These are phyloP conservation scores for Smutsia gigantea DNA, from an alignment of 2,797 vertebrate species.

Conservation along the genomic window DNA sequence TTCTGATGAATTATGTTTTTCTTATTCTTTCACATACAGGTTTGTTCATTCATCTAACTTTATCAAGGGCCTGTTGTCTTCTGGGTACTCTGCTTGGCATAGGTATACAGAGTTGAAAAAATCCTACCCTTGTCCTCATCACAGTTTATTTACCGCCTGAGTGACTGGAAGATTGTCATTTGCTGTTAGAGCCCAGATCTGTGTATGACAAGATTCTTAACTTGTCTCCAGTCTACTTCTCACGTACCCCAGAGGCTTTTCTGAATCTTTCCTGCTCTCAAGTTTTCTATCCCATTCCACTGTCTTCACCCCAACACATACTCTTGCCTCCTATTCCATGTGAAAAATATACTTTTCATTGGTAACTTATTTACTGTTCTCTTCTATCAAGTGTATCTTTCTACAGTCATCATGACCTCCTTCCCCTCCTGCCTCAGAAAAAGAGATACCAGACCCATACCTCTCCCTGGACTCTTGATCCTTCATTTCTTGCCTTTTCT, in stretches of 20 bases:
- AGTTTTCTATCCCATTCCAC: background rate
- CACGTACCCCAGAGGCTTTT: background rate
- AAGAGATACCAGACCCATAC: background rate
- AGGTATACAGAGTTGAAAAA: background rate
- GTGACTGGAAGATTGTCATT: conserved; percentile 12
- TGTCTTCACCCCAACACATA: background rate
- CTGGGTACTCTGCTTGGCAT: background rate
- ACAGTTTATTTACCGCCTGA: background rate
- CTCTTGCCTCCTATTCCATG: background rate
- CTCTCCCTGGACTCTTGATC: background rate
- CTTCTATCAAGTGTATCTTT: background rate
- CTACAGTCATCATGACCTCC: background rate
- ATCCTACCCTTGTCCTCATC: background rate
- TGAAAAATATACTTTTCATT: conserved; percentile 3
- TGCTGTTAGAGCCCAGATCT: background rate
- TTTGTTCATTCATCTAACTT: conserved; percentile 2
- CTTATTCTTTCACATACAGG: background rate
- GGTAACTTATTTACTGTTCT: background rate
- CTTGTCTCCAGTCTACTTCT: background rate
- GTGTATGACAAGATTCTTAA: background rate
- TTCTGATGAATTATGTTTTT: conserved; percentile 13
- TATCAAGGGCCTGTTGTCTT: background rate
- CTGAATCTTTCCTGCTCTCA: background rate
- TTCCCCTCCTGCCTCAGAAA: conserved; percentile 14
- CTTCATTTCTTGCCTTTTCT: conserved; percentile 3